Evolutionary conservation across 2,888 invertebrate species (phyloP).

Genomic region (Heliconius sara): DNA sequence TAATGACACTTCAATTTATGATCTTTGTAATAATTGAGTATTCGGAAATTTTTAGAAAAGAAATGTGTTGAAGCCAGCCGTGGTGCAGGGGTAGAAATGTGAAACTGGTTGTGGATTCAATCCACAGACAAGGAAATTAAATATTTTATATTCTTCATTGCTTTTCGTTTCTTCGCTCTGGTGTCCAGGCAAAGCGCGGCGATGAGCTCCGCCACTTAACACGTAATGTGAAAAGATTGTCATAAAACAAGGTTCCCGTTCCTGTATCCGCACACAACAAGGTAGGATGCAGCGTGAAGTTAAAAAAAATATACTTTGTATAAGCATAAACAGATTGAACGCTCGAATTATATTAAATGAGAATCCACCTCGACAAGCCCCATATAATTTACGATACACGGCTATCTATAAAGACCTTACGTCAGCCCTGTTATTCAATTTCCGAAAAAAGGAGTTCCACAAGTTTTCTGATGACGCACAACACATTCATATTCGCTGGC

Average conservation of each 20-base stretch:
- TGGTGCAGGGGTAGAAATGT: no score
- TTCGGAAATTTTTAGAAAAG: not conserved
- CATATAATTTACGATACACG: constrained; percentile 15
- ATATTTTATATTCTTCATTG: no score
- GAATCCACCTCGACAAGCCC: not conserved
- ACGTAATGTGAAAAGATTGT: no score
- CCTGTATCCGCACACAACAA: no score
- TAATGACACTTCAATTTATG: constrained; percentile 20
- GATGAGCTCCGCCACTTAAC: no score
- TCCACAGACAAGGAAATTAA: no score
- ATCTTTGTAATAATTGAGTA: not conserved
- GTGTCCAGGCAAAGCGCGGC: no score
- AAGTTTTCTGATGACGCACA: constrained; percentile 51
- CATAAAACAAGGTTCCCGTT: no score
- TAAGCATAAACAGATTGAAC: not conserved
- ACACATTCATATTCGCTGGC: constrained; percentile 51
- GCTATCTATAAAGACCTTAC: constrained; percentile 16
- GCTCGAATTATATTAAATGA: not conserved
- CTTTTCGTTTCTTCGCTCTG: no score
- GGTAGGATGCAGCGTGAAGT: no score
- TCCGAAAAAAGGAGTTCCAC: constrained; percentile 46
- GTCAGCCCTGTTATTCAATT: constrained; percentile 44
- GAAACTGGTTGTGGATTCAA: no score
- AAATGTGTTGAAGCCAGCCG: no score
- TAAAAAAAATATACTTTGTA: not conserved